A percentile compares a stretch with the other conserved stretches of the same genome.
Evolutionary conservation across 2,113 vertebrate species (phyloP).

Genomic region (Theropithecus gelada): DNA sequence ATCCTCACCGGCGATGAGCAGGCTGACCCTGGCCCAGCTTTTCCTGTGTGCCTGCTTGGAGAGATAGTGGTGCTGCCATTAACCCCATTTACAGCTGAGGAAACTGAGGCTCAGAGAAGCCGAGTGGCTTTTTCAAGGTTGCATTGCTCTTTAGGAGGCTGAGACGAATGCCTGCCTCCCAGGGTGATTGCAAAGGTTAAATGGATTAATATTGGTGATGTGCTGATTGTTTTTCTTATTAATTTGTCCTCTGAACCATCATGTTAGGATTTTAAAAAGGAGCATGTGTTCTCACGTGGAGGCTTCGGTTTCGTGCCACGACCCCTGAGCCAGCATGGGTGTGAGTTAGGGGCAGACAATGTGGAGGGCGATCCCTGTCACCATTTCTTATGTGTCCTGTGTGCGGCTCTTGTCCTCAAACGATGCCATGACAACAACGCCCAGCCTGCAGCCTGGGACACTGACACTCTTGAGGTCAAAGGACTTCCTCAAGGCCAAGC

Average conservation of each 20-base stretch:
- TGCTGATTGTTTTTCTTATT: accelerated
- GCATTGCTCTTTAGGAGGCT: neutral
- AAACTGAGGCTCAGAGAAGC: neutral
- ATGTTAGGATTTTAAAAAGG: neutral
- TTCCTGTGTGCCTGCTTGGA: neutral
- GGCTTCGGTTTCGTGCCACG: accelerated
- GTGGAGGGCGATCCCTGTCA: accelerated
- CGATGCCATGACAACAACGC: accelerated
- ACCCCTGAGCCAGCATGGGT: accelerated
- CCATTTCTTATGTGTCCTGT: too few species aligned
- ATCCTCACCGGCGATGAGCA: neutral
- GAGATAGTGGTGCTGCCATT: neutral
- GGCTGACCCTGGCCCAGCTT: neutral
- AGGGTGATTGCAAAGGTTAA: neutral
- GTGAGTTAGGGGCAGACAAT: accelerated
- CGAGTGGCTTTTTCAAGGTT: neutral
- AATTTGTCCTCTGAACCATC: neutral
- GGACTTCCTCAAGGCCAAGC: neutral
- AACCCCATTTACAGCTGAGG: neutral
- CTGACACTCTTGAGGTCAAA: neutral
- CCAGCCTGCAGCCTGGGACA: neutral
- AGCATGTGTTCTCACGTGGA: accelerated
- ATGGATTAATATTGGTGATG: accelerated
- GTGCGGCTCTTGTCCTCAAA: neutral
- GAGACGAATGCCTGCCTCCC: neutral